Percentiles rank a stretch among this genome's conserved stretches.
These are phyloP conservation scores for Myzus persicae DNA, from an alignment of 1,140 invertebrate species.

Conservation along the genomic window DNA sequence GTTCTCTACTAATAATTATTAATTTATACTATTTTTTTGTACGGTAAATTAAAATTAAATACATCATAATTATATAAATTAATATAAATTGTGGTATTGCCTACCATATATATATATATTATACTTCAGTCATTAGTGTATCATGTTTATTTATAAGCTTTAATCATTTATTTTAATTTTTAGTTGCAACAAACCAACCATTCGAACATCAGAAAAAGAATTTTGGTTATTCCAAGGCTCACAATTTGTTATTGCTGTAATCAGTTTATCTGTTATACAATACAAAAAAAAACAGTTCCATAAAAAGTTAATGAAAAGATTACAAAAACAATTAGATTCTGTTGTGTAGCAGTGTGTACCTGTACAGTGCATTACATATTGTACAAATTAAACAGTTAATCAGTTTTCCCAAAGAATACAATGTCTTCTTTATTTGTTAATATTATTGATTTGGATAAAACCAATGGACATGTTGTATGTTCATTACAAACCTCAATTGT, in stretches of 20 bases:
- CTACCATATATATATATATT: background rate
- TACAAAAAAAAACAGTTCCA: conserved; percentile 70
- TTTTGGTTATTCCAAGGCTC: conserved; percentile 86
- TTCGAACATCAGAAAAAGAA: conserved; percentile 76
- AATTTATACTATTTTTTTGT: background rate
- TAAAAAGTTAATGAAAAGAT: conserved; percentile 69
- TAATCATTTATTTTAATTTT: conserved; percentile 47
- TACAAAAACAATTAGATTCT: conserved; percentile 68
- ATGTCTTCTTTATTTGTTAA: conserved; percentile 53
- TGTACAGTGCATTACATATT: background rate
- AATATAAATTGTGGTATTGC: background rate
- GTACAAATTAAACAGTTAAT: background rate
- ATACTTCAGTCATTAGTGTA: background rate
- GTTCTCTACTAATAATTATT: background rate
- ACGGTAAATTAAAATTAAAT: background rate
- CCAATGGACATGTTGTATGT: conserved; percentile 34
- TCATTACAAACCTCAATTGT: conserved; percentile 48
- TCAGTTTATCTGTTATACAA: conserved; percentile 70
- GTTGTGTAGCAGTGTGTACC: conserved; percentile 60
- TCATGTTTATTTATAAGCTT: conserved; percentile 24
- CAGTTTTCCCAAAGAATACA: background rate
- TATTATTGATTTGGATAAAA: conserved; percentile 39
- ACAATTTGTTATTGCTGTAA: conserved; percentile 73
- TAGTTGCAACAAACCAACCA: conserved; percentile 71
- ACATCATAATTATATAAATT: background rate